phyloP scores from a whole-genome alignment of 1,140 invertebrate species.

The Hylyphantes graminicola region DNA sequence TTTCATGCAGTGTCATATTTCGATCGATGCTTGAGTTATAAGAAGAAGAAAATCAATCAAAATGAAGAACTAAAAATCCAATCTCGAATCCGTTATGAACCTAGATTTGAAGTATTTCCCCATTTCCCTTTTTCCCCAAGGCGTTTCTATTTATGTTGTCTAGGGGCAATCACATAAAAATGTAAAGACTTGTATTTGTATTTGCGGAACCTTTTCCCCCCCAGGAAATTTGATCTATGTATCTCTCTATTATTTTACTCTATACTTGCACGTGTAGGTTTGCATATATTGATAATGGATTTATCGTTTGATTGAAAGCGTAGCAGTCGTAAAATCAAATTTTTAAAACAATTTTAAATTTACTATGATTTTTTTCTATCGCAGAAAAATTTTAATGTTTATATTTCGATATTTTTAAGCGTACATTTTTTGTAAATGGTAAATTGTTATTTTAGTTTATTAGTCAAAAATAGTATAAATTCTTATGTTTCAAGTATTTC shows the following conservation, averaged over 20 bases:
- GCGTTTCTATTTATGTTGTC: background rate
- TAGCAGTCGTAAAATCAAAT: too few species aligned
- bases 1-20: background rate
- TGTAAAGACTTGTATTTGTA: background rate
- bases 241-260: background rate
- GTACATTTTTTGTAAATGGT: too few species aligned
- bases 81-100: conserved; percentile 19
- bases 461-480: too few species aligned
- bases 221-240: background rate
- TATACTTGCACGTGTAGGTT: too few species aligned
- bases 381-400: too few species aligned
- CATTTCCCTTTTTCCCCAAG: background rate
- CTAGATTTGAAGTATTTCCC: background rate
- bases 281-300: too few species aligned
- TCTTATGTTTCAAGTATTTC: too few species aligned
- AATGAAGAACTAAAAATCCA: conserved; percentile 7
- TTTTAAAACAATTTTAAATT: too few species aligned
- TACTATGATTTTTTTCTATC: too few species aligned
- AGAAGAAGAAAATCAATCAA: conserved; percentile 12
- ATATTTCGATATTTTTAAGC: too few species aligned
- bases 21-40: background rate
- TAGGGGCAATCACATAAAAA: background rate
- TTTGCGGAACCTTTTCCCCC: background rate
- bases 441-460: too few species aligned
- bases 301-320: too few species aligned